phyloP scores from a whole-genome alignment of 1,140 invertebrate species.

The Brachionus manjavacas region DNA sequence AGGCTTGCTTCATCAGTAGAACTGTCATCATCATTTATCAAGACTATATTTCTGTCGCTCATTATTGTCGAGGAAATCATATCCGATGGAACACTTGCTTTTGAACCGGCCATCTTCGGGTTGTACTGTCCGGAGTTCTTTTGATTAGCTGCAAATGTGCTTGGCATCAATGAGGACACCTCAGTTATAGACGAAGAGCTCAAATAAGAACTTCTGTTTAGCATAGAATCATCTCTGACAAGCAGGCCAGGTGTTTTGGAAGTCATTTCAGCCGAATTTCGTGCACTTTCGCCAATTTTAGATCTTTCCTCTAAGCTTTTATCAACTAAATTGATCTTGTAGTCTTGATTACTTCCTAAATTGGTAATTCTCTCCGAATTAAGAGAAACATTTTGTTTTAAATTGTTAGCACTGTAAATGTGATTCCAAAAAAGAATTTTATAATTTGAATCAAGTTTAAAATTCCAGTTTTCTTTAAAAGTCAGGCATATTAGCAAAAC shows the following conservation, averaged over 20 bases:
- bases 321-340: neutral
- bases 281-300: neutral
- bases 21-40: slow-evolving; percentile 11
- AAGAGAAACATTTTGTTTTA: neutral
- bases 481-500: neutral
- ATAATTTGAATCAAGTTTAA: slow-evolving; percentile 8
- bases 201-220: slow-evolving; percentile 12
- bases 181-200: slow-evolving; percentile 20
- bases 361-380: neutral
- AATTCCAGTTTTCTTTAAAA: neutral
- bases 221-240: neutral
- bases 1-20: neutral
- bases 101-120: neutral
- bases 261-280: neutral
- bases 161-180: slow-evolving; percentile 14
- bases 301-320: neutral
- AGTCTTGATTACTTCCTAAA: neutral
- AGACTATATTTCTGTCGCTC: neutral
- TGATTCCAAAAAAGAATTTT: slow-evolving; percentile 19
- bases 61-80: neutral
- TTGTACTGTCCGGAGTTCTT: neutral
- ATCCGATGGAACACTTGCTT: neutral
- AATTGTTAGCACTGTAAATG: neutral
- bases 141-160: neutral
- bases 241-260: neutral